Percentiles rank a stretch among this genome's conserved stretches.
Conservation (phyloP, 2,888 invertebrate species). For the Chouioia cunea region DNA sequence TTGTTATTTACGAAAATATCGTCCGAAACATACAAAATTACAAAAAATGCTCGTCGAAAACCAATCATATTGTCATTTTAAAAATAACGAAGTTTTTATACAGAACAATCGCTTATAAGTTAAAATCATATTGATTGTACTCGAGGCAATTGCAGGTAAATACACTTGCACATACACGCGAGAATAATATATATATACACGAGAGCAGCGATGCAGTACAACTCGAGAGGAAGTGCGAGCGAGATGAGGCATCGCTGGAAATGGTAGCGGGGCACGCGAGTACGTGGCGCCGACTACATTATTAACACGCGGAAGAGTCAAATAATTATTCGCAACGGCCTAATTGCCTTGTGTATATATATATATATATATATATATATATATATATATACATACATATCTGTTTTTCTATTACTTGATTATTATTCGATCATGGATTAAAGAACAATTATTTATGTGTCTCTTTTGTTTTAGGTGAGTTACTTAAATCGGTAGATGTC, state of each 20-base stretch:
- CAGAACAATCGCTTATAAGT: no score
- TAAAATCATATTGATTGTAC: background rate
- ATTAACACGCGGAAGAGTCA: constrained; percentile 41
- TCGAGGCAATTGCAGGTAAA: constrained; percentile 3
- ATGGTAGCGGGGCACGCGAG: constrained; percentile 35
- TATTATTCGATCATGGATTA: background rate
- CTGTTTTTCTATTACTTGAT: no score
- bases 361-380: background rate
- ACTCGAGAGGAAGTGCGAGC: no score
- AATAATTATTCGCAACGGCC: constrained; percentile 25
- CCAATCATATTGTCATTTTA: no score
- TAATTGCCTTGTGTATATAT: constrained; percentile 9
- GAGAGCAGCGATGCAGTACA: no score
- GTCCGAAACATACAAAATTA: no score
- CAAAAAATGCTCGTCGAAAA: no score
- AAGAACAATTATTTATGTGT: background rate
- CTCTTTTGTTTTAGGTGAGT: background rate
- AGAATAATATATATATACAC: no score
- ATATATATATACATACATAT: background rate
- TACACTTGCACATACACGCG: constrained; percentile 1
- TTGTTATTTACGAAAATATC: no score
- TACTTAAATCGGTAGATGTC: no score
- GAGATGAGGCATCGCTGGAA: constrained; percentile 21
- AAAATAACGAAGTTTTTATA: no score
- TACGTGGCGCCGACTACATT: constrained; percentile 13